Base-by-base conservation (phyloP, 2,888 invertebrate genomes). In the Nesidiocoris tenuis region DNA sequence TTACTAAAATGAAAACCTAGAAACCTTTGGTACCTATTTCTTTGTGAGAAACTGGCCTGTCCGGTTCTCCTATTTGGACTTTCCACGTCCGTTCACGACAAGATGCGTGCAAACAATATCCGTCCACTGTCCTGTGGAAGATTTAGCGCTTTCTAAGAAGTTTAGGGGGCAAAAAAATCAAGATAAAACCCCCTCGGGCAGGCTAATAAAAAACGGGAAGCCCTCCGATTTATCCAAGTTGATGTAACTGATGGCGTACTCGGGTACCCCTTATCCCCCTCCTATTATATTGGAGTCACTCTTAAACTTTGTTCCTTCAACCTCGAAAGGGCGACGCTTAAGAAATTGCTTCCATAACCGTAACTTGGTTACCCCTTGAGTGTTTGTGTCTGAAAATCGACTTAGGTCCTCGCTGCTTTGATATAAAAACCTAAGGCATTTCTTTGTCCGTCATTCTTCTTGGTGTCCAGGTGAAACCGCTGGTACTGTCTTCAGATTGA, bases 241-340 rank as follows among this genome's bases (percentile, higher is more conserved):
- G 66, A 66, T 66, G 66, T 66, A 66, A 66, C 39, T 66, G 54
- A 66, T 66, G 66, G 66, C 66, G 39, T 66, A 66, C 66, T 66
- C 54, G 66, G 66, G 39, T 39, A n/a, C 66, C 39, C 54, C n/a
- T n/a, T n/a, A n/a, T n/a, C n/a, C n/a, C n/a, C n/a, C n/a, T n/a
- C n/a, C n/a, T n/a, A n/a, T 66, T 66, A 66, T 39, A 39, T 66
- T 66, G 66, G 54, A 39, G 66, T 66, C 66, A 39, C 55, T 55
- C 54, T 65, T 65, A 65, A 39, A 24, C 65, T 18, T 16, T 55
- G 39, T 2, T 19, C 66, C 5, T 22, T 39, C 18, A 66, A 12
- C 55, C 39, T 12, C 39, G 19, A 39, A 2, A 18, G 66, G 66
- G 12, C n/a, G 39, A 39, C 54, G 24, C 39, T n/a, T 66, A 18